A percentile compares a stretch with the other conserved stretches of the same genome.
Conservation (phyloP, 2,797 vertebrate genomes). For the Siniperca scherzeri region DNA sequence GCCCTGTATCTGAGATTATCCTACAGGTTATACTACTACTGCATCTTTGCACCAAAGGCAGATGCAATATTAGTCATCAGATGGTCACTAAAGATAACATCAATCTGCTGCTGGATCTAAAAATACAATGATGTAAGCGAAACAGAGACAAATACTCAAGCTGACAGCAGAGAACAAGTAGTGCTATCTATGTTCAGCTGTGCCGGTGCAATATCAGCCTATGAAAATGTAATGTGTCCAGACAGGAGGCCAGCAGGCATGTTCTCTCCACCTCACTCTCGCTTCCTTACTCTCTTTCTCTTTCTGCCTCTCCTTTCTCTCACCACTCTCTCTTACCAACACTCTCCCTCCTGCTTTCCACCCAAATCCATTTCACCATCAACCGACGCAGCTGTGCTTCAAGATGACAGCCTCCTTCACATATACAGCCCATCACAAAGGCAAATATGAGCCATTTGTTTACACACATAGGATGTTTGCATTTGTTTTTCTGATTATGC, state of each 20-base stretch:
- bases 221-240: conserved; percentile 78
- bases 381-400: conserved; percentile 21
- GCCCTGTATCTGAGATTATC: conserved; percentile 17
- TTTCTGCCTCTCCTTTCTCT: conserved; percentile 22
- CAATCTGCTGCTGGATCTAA: conserved; percentile 52
- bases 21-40: conserved; percentile 32
- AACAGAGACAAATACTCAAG: conserved; percentile 63
- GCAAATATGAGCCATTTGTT: conserved; percentile 34
- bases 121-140: conserved; percentile 54
- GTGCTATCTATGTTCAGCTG: conserved; percentile 67
- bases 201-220: conserved; percentile 58
- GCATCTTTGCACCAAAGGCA: conserved; percentile 34
- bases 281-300: conserved; percentile 30
- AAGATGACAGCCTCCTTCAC: conserved; percentile 49
- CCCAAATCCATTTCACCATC: conserved; percentile 48
- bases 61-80: conserved; percentile 49
- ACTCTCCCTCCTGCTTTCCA: conserved; percentile 41
- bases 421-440: conserved; percentile 19
- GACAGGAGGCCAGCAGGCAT: conserved; percentile 81
- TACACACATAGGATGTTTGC: conserved; percentile 32
- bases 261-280: conserved; percentile 64
- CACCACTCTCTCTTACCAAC: conserved; percentile 36
- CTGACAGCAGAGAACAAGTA: conserved; percentile 72
- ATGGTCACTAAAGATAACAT: conserved; percentile 38
- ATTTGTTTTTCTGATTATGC: conserved; percentile 30